Base-by-base conservation (phyloP, 2,113 vertebrate species). In the Xyrauchen texanus region DNA sequence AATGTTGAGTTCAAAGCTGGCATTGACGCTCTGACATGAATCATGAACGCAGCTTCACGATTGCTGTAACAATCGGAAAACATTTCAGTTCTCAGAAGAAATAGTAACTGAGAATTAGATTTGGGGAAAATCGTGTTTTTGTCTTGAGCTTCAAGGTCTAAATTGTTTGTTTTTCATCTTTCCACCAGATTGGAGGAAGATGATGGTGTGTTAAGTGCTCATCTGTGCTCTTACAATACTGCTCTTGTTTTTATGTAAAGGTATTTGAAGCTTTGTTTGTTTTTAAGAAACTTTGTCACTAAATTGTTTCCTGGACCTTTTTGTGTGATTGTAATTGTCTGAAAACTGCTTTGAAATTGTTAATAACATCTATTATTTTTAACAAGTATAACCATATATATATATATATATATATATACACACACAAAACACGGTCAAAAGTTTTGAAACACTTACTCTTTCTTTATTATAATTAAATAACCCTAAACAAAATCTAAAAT, bases 51-150 rank as follows among this genome's bases (percentile, higher is more conserved):
- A 34, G 21, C 21, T 34, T 34, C 21, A 34, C 3, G 21, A 34
- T 34, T 34, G 21, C 21, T 34, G 21, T 34, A 34, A 34, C 21
- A 34, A 34, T 34, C 21, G 21, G 3, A 34, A 34, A 34, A 34
- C 21, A 34, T 34, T 34, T 34, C 21, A 34, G 21, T 3, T 34
- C 21, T 34, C 21, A 34, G 3, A 34, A 34, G 21, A 34, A 34
- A 34, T 34, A 34, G 21, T 34, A 34, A 34, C 21, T 52, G 67
- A 64, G 69, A 49, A 82, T 71, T 67, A 61, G 80, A 77, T 77
- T 82, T 72, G 13, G 13, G n/a, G 47, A 52, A 75, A 64, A 55
- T 60, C 78, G 72, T 80, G 57, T 51, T 65, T 75, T 78, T 51
- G 64, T 62, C 75, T 55, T 7, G 13, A 52, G 45, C n/a, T 51